These are phyloP conservation scores for Hemichromis elongatus DNA, from an alignment of 2,113 vertebrate genomes.

Conservation along the genomic window DNA sequence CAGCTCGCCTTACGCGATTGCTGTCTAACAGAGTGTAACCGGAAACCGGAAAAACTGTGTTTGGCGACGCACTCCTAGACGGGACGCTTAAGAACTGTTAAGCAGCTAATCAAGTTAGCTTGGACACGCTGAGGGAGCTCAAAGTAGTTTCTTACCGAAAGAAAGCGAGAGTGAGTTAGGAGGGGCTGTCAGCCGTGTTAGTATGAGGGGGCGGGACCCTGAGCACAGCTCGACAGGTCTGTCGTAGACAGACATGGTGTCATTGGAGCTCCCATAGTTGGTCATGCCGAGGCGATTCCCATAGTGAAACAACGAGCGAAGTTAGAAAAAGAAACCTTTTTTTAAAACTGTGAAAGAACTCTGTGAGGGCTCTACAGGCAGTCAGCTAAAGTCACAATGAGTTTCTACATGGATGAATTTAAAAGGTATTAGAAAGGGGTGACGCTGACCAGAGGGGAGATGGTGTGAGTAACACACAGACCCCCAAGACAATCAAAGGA, in stretches of 20 bases:
- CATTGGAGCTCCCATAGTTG: background rate
- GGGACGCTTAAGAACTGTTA: too few relatives aligned
- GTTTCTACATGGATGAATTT: background rate
- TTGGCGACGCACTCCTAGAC: too few relatives aligned
- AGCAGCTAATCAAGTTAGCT: too few relatives aligned
- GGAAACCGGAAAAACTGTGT: too few relatives aligned
- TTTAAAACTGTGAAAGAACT: background rate
- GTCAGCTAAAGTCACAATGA: background rate
- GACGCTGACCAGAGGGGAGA: background rate
- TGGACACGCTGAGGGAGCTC: too few relatives aligned
- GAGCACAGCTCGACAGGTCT: too few relatives aligned
- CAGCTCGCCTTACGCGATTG: too few relatives aligned
- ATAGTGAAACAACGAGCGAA: background rate
- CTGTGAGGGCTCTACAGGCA: background rate
- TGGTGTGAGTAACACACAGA: background rate
- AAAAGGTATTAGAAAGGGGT: background rate
- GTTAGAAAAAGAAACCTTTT: background rate
- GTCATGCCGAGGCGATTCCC: background rate
- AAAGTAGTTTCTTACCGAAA: too few relatives aligned
- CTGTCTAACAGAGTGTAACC: too few relatives aligned
- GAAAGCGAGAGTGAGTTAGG: too few relatives aligned
- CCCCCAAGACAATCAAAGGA: constrained; percentile 10
- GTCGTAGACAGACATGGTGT: background rate
- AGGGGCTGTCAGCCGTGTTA: too few relatives aligned
- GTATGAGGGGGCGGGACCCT: too few relatives aligned